Evolutionary conservation across 1,140 invertebrate genomes (phyloP), one percentile per base, ranked within the genome.

Genomic region (Sminthurides bifidus): DNA sequence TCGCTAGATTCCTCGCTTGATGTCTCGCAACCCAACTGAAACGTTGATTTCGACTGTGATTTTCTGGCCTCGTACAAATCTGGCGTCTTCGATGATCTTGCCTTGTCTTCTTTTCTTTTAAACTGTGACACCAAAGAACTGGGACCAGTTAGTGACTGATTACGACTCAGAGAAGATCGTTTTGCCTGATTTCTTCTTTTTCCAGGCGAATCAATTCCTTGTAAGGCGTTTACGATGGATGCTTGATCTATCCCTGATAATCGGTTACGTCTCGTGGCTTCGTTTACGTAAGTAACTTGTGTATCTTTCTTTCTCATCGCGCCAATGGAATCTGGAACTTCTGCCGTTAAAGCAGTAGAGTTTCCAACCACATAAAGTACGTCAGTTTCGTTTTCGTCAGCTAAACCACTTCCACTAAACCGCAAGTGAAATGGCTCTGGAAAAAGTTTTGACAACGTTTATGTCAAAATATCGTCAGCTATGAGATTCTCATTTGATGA

Each of bases 1-100:
- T 64, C 63, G 50, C 63, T 64, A 10, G 56, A 59, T n/a, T 56
- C 49, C n/a, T 64, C 59, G 33, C 44, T 59, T 0, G 61, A 59
- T 26, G 27, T 52, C 0, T 63, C 54, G 15, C 12, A 24, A 31
- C 24, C 43, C 21, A 23, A 29, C 19, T 5, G 50, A 15, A 46
- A 38, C 12, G 4, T 43, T 33, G 40, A 54, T 41, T 27, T 54
- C 15, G 10, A 27, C 6, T 5, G 26, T 29, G 8, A 27, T 8
- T 48, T 48, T 29, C 24, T 48, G 6, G 6, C 24, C 14, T 26
- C 30, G 45, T 8, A 29, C n/a, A n/a, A n/a, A n/a, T 46, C 44
- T 26, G 44, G 44, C 24, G 23, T 46, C 21, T 26, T 46, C 21
- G 44, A 24, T 4, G 21, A 46, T 46, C 6, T 6, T 6, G 24